Evolutionary conservation across 2,888 invertebrate species (phyloP).

Genomic region (Salpingus planirostris): DNA sequence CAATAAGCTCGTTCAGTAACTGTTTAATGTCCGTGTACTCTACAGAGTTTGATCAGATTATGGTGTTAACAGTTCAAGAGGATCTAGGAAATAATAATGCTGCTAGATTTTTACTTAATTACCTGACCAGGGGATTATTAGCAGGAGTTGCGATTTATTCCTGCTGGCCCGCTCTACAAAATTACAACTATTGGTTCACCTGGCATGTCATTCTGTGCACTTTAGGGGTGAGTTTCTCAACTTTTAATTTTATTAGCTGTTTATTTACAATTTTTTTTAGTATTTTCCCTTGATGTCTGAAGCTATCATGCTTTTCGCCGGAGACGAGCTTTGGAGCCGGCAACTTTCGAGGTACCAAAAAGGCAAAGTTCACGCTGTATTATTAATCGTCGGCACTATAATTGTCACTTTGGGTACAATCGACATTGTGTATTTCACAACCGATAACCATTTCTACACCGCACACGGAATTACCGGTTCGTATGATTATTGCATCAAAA

Average conservation of each 20-base stretch:
- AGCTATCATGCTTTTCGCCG: slow-evolving; percentile 27
- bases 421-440: slow-evolving; percentile 19
- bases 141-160: slow-evolving; percentile 23
- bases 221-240: slow-evolving; percentile 29
- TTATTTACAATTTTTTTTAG: slow-evolving; percentile 18
- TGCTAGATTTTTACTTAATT: too few species aligned
- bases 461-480: slow-evolving; percentile 32
- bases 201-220: slow-evolving; percentile 37
- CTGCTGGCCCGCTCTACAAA: slow-evolving; percentile 24
- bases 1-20: too few species aligned
- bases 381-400: slow-evolving; percentile 22
- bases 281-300: slow-evolving; percentile 30
- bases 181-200: slow-evolving; percentile 28
- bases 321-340: slow-evolving; percentile 28
- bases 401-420: slow-evolving; percentile 24
- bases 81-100: too few species aligned
- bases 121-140: too few species aligned
- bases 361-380: slow-evolving; percentile 24
- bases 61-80: too few species aligned
- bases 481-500: too few species aligned
- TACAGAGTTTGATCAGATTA: too few species aligned
- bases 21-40: too few species aligned
- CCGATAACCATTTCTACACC: slow-evolving; percentile 25
- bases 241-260: slow-evolving; percentile 1
- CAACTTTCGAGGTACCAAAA: slow-evolving; percentile 23